These are phyloP conservation scores for Sebastes trivittatus DNA, from an alignment of 2,797 vertebrate species.

Conservation along the genomic window DNA sequence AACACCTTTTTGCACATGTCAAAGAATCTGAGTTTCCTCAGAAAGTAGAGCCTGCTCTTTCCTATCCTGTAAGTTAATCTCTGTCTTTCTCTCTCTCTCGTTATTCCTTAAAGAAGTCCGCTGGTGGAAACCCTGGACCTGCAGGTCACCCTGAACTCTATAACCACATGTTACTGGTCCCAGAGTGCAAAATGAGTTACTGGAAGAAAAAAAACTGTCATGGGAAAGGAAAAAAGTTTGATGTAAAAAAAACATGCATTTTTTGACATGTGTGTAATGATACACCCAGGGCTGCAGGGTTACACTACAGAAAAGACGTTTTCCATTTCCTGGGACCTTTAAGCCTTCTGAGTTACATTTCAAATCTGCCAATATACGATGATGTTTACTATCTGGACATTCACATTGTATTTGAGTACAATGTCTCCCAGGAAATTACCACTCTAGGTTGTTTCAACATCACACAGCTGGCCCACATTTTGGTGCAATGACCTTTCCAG, in stretches of 20 bases:
- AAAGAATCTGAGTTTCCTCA: background rate
- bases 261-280: background rate
- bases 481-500: constrained; percentile 73
- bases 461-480: constrained; percentile 58
- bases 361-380: constrained; percentile 49
- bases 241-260: background rate
- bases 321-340: constrained; percentile 61
- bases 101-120: background rate
- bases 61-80: background rate
- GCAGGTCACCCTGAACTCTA: background rate
- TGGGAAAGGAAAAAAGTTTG: background rate
- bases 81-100: background rate
- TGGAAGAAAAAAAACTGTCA: no score
- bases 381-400: constrained; percentile 55
- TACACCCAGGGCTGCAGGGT: background rate
- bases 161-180: background rate
- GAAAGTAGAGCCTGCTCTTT: background rate
- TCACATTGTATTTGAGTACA: constrained; percentile 49
- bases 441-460: constrained; percentile 59
- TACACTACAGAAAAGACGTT: constrained; percentile 17
- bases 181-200: background rate
- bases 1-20: background rate
- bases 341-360: constrained; percentile 45
- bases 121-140: background rate
- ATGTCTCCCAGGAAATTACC: constrained; percentile 64